Percentiles rank a stretch among this genome's conserved stretches.
phyloP scores from a whole-genome alignment of 2,113 vertebrate species.

The Malurus alboscapulatus region DNA sequence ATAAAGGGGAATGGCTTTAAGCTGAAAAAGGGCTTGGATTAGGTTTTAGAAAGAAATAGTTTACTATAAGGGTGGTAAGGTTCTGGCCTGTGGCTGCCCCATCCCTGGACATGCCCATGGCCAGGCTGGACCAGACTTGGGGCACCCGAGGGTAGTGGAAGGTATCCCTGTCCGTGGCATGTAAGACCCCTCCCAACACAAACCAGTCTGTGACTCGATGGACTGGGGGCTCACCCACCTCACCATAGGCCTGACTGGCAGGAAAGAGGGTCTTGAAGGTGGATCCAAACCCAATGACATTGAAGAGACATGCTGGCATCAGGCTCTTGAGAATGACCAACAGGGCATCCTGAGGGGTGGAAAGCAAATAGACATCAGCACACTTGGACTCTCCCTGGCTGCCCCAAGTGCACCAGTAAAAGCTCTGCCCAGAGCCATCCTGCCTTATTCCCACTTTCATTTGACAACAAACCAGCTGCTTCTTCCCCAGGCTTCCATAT shows the following conservation, averaged over 20 bases:
- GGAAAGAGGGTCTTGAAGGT: conserved; percentile 88
- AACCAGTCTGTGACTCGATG: not conserved
- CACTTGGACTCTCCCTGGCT: not conserved
- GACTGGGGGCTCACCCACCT: conserved; percentile 74
- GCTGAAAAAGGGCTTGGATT: not conserved
- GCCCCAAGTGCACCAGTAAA: not conserved
- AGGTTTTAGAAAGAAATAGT: not conserved
- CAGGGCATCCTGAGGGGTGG: conserved; percentile 82
- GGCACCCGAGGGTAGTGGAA: not conserved
- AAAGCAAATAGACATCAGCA: not conserved
- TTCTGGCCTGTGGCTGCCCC: not conserved
- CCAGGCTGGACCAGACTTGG: fast-evolving
- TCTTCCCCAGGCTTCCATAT: not conserved
- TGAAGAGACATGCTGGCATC: conserved; percentile 87
- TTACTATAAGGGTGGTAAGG: not conserved
- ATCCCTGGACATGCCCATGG: not conserved
- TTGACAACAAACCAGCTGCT: not conserved
- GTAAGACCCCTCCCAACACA: not conserved
- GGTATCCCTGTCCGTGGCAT: not conserved
- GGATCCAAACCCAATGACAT: conserved; percentile 89
- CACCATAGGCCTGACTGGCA: conserved; percentile 85
- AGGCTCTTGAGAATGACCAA: conserved; percentile 91
- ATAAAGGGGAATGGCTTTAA: not conserved
- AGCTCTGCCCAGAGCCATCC: not conserved
- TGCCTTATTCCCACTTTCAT: not conserved